Base-by-base conservation (phyloP, 2,888 invertebrate genomes). In the Drosophila maculinotata region DNA sequence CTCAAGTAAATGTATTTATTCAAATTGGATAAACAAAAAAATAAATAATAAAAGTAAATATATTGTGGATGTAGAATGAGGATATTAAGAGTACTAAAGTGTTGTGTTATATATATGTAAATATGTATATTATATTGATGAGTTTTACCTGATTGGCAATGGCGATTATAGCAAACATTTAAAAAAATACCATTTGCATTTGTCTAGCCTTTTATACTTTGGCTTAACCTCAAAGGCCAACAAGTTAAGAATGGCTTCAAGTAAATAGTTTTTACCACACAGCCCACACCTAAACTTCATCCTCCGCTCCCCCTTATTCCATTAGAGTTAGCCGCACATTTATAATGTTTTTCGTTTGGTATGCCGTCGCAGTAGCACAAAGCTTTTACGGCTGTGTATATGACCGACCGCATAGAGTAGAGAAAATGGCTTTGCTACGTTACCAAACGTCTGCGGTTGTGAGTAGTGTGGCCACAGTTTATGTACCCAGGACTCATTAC, bases 311-410 rank as follows among this genome's bases (percentile, higher is more conserved):
- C 17, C 3, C 23, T 3, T 31, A 69, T 30, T 69, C 57, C 71
- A 71, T 75, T 69, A 47, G 42, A 67, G 56, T 15, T 20, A 51
- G 76, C 76, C 76, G 67, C 76, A 75, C 49, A 76, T 79, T 79
- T 79, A 62, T 75, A 70, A 76, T 70, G 76, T 67, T 76, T 70
- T 64, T 58, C 79, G 68, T 79, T 79, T 76, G 49, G 48, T 23
- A 41, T 52, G 54, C 51, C 33, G 4, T 30, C 12, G 14, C 10
- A 20, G 36, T 30, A 26, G 30, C 48, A 39, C 51, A 66, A 57
- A 63, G 76, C 63, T 63, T 63, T 58, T 38, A 63, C 69, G 38
- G 67, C 54, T 70, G 69, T 68, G 51, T 45, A 44, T 25, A 49
- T 15, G 26, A 28, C 14, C 33, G 30, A 64, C 72, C 76, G 42